Evolutionary conservation across 1,140 invertebrate genomes (phyloP).

Genomic region (Matsumurasca onukii): DNA sequence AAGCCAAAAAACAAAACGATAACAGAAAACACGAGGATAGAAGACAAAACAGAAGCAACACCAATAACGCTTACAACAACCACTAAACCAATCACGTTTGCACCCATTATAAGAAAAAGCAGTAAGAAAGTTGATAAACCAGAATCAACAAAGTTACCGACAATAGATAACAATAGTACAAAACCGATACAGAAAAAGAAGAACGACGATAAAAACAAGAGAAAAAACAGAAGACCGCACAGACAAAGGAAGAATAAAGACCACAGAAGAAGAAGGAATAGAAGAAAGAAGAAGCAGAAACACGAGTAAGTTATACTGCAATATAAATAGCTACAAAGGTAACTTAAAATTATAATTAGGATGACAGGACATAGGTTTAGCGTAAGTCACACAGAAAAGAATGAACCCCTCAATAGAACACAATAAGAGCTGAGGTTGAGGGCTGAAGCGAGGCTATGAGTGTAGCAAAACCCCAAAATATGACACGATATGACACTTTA

Average conservation of each 20-base stretch:
- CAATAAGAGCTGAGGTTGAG: no score
- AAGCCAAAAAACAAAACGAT: constrained; percentile 27
- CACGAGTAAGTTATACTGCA: constrained; percentile 13
- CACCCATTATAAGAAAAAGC: not conserved
- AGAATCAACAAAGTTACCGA: not conserved
- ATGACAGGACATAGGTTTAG: no score
- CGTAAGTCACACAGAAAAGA: no score
- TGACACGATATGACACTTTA: no score
- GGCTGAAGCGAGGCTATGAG: no score
- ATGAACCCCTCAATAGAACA: no score
- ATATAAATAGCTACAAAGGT: no score
- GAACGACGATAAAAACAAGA: not conserved
- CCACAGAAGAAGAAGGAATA: constrained; percentile 39
- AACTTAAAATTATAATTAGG: no score
- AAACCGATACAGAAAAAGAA: constrained; percentile 42
- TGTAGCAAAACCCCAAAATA: no score
- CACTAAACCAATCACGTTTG: not conserved
- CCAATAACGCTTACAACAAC: not conserved
- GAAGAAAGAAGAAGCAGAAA: constrained; percentile 41
- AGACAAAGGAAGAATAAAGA: constrained; percentile 29
- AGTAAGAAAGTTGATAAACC: not conserved
- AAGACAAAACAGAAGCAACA: not conserved
- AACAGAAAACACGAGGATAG: not conserved
- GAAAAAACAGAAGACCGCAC: constrained; percentile 3
- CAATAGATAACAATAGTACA: constrained; percentile 36